A percentile compares a stretch with the other conserved stretches of the same genome.
phyloP scores from a whole-genome alignment of 2,113 vertebrate genomes.

The Onychostoma macrolepis region DNA sequence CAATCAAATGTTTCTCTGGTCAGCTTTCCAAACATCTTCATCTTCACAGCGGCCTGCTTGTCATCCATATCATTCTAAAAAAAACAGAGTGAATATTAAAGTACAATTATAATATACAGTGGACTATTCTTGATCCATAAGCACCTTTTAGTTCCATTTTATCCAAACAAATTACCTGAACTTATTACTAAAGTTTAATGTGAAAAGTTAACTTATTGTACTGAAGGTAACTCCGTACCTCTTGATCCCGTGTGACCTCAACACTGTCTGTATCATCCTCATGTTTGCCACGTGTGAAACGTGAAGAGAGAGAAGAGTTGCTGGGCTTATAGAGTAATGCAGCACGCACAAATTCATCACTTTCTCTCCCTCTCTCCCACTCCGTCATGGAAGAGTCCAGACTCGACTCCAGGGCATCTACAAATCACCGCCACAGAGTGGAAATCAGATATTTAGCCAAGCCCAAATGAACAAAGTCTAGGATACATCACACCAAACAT shows the following conservation, averaged over 20 bases:
- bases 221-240: conserved; percentile 72
- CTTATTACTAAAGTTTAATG: background rate
- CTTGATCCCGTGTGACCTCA: conserved; percentile 82
- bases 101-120: background rate
- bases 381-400: conserved; percentile 84
- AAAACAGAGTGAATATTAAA: background rate
- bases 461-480: background rate
- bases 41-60: conserved; percentile 86
- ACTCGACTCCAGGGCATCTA: conserved; percentile 78
- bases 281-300: conserved; percentile 84
- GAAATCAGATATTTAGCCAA: background rate
- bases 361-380: conserved; percentile 89
- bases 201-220: background rate
- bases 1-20: conserved; percentile 92
- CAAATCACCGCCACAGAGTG: background rate
- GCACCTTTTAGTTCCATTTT: background rate
- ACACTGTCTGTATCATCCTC: conserved; percentile 82
- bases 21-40: conserved; percentile 96
- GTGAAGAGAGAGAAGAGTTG: conserved; percentile 78
- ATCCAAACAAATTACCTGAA: background rate
- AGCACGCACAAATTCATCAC: conserved; percentile 87
- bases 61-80: conserved; percentile 81
- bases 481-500: background rate
- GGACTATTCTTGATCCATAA: too few relatives aligned
- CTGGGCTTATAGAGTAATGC: conserved; percentile 83